Base-by-base conservation (phyloP, 2,113 vertebrate species). In the Alosa alosa region DNA sequence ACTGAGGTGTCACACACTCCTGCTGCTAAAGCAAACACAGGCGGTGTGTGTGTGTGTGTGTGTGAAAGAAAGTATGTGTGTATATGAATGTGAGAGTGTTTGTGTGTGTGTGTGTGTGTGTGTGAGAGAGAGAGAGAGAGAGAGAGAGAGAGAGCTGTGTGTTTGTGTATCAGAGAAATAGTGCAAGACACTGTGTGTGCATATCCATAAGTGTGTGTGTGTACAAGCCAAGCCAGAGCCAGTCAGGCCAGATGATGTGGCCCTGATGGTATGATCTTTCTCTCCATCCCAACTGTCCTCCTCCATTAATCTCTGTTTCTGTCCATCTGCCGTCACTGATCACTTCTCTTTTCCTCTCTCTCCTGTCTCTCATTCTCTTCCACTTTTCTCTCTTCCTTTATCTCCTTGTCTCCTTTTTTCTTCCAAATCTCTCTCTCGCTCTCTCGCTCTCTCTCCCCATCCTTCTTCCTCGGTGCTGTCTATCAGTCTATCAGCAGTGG, bases 1-100 rank as follows among this genome's bases (percentile, higher is more conserved):
- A 93, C 93, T 45, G 31, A 91, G 90, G 94, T 95, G 95, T 93
- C 92, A 89, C 92, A 93, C 90, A 91, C 93, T 92, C 92, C 94
- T 90, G 91, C 49, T 57, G 91, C 91, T 93, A 90, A 91, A 90
- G 90, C 91, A 93, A 95, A 94, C 91, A 90, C 82, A 84, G 84
- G 84, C 44, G 82, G 84, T 82, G 85, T 81, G 88, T 44, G 86
- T 68, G 64, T 31, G 8, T 68, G 25, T 72, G 64, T 72, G 25
- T 72, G 64, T 72, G 64, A 31, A 15, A 31, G n/a, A 9, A 36
- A 13, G 64, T 31, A n/a, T 72, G 64, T 72, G 64, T 72, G 64
- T 36, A 25, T 72, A 7, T 72, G 64, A 13, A 4, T 72, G 64
- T 31, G 7, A 1, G n/a, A 8, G 60, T 89, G 88, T 88, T 87